Evolutionary conservation across 2,888 invertebrate species (phyloP), one percentile per base, ranked within the genome.

Genomic region (Odontocerum albicorne): DNA sequence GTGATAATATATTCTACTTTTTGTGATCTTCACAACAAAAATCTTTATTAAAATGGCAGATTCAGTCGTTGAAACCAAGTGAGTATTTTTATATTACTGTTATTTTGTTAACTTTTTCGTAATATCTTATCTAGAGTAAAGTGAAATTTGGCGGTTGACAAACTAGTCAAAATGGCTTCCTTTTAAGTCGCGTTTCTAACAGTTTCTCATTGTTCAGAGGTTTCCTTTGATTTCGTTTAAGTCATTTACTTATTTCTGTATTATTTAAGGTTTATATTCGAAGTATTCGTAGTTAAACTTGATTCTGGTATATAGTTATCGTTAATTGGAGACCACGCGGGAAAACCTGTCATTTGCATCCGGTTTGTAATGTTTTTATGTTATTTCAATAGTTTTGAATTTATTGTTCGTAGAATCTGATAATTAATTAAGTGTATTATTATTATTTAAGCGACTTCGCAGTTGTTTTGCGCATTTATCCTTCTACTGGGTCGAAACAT

Each of bases 11-110:
- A 10, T 36, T 50, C 33, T 31, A 21, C 12, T 33, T n/a, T 50
- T 51, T 49, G 44, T 47, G 47, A 47, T 46, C 16, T 39, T 36
- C 49, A 20, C 15, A 19, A 27, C 43, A 43, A 32, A 36, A 55
- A 42, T 17, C 31, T 36, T 64, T 63, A 71, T 65, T 67, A 80
- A 65, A 75, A 86, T 86, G 86, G 84, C 85, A 73, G 85, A 85
- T 73, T 72, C 72, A 61, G 72, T 67, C 61, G 75, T 80, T 62
- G 82, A 84, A 70, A 80, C 79, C 70, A 83, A 82, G 86, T 85
- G 79, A 85, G 85, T 84, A 67, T 61, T 63, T 64, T 61, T 60
- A 49, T 55, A 12, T 45, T 64, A 60, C 43, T 27, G 47, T 49
- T 53, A 44, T 43, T 38, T 33, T 27, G 31, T 50, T 15, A 32